Evolutionary conservation across 2,113 vertebrate species (phyloP), one percentile per base, ranked within the genome.

Genomic region (Grantiella picta): DNA sequence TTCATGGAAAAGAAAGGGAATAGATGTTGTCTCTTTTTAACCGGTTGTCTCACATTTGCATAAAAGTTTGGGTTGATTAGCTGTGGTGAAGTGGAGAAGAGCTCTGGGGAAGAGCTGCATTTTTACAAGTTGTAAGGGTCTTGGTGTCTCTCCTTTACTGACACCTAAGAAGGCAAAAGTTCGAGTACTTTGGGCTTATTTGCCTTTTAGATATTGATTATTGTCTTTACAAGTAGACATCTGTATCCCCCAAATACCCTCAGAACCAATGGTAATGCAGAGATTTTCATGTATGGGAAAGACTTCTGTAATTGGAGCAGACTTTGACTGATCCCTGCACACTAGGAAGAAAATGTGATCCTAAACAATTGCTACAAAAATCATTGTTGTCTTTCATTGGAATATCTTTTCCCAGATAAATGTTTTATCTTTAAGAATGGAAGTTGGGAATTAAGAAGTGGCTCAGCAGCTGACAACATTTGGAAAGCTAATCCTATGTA

Each of bases 311-410:
- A 18, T 24, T 61, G 76, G 36, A 57, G 24, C 12, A 24, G 28
- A 14, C 4, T 70, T 79, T 66, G 64, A 68, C 22, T 16, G 5
- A 44, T 73, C 50, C 24, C 10, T 47, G 19, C 21, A 4, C 6
- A 1, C 22, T 35, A 1, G 4, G 49, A 64, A 82, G n/a, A n/a
- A 84, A 65, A 36, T 0, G 0, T 12, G 45, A 50, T 53, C 29
- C 61, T 57, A 38, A 15, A 52, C 42, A 49, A 36, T 53, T 9
- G n/a, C n/a, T 31, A 38, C 25, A 47, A 28, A 70, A 89, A 56
- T 16, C 6, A 12, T 60, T 7, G 5, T 7, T 52, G 20, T 19
- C 31, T 57, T 82, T 45, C 21, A 15, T 61, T 61, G 38, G 79
- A 84, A 50, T 78, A 52, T 3, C 9, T 28, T 68, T 60, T 60